Percentiles rank a stretch among this genome's conserved stretches.
Evolutionary conservation across 2,888 invertebrate species (phyloP).

Genomic region (Perithous albicinctus): DNA sequence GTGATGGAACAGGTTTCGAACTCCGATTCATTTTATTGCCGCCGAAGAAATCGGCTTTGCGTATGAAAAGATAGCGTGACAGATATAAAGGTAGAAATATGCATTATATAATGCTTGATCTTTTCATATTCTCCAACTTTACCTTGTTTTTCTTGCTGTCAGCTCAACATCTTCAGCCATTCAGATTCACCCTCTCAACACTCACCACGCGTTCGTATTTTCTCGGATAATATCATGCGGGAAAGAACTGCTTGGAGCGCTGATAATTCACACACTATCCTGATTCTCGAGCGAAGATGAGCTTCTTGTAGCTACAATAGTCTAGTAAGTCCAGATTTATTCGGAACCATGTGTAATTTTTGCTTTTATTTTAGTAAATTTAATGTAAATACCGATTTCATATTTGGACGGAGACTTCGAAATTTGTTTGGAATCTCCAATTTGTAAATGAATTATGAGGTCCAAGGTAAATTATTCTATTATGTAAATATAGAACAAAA

Average conservation of each 20-base stretch:
- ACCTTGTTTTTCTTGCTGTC: not conserved
- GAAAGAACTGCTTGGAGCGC: not conserved
- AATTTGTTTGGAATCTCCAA: no score
- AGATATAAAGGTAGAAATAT: constrained; percentile 23
- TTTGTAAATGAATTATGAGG: no score
- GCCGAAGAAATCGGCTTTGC: not conserved
- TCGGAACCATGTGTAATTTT: not conserved
- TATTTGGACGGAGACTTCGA: no score
- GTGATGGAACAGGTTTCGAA: not conserved
- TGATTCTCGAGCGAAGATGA: not conserved
- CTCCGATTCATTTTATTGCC: constrained; percentile 26
- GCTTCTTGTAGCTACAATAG: not conserved
- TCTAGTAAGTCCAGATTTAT: not conserved
- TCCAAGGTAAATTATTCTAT: no score
- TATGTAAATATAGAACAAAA: no score
- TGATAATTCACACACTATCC: not conserved
- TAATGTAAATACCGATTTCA: no score
- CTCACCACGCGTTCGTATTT: not conserved
- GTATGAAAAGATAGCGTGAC: constrained; percentile 3
- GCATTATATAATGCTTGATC: not conserved
- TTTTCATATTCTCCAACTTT: not conserved
- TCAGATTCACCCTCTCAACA: constrained; percentile 1
- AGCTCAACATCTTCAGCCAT: not conserved
- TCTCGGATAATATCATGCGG: not conserved
- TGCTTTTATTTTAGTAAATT: not conserved